Percentiles rank a stretch among this genome's conserved stretches.
Conservation (phyloP, 1,140 invertebrate genomes). For the Halyomorpha halys region DNA sequence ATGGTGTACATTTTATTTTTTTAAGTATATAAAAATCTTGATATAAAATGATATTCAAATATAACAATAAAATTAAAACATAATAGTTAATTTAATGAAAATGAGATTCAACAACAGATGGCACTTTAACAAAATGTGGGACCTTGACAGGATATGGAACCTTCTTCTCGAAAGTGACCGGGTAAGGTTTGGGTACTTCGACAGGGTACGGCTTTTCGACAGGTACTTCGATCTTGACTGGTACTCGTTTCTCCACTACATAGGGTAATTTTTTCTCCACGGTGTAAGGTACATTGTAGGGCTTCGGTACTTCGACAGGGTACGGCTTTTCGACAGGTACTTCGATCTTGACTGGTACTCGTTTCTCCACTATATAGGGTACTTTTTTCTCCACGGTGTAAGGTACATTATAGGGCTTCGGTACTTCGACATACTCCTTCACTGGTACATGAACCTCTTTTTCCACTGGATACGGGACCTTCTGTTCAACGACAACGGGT, state of each 20-base stretch:
- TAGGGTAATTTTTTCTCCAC: constrained; percentile 2
- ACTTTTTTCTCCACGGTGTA: constrained; percentile 2
- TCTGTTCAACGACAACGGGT: background rate
- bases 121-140: background rate
- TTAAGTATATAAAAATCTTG: too few species aligned
- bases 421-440: constrained; percentile 2
- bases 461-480: constrained; percentile 4
- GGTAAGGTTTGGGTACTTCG: constrained; percentile 7
- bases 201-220: constrained; percentile 7
- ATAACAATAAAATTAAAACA: too few species aligned
- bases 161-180: constrained; percentile 9
- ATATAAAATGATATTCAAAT: too few species aligned
- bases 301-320: constrained; percentile 5
- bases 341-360: background rate
- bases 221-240: background rate
- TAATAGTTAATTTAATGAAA: background rate
- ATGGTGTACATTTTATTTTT: too few species aligned
- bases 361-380: background rate
- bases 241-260: background rate
- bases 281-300: background rate
- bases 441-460: background rate
- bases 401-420: background rate
- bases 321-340: constrained; percentile 7
- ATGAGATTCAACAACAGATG: background rate
- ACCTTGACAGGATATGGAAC: constrained; percentile 9